These are phyloP conservation scores for Willisornis vidua DNA, from an alignment of 2,113 vertebrate species.

Conservation along the genomic window DNA sequence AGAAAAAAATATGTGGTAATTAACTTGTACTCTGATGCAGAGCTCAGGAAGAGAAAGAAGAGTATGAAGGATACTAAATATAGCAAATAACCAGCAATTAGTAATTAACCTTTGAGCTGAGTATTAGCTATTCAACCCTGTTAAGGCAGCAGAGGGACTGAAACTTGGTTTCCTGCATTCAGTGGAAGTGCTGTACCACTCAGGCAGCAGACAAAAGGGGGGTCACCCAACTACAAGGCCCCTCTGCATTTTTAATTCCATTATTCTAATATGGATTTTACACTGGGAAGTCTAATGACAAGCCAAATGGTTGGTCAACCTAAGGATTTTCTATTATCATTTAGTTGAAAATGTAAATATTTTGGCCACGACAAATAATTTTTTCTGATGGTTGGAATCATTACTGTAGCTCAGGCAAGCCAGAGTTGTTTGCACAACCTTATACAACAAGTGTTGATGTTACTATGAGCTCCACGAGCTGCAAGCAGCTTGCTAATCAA, in stretches of 20 bases:
- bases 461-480: background rate
- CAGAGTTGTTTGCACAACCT: background rate
- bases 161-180: background rate
- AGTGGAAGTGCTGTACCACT: background rate
- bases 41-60: background rate
- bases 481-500: slow-evolving; percentile 35
- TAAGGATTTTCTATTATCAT: background rate
- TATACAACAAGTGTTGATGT: background rate
- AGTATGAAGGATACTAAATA: slow-evolving; percentile 5
- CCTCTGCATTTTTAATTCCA: background rate
- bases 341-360: background rate
- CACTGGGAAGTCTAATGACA: background rate
- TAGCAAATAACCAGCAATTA: slow-evolving; percentile 38
- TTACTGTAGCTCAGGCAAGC: background rate
- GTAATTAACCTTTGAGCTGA: slow-evolving; percentile 54
- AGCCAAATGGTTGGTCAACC: background rate
- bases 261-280: background rate
- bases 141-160: background rate
- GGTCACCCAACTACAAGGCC: background rate
- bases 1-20: background rate
- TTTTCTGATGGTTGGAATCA: background rate
- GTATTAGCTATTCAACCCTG: background rate
- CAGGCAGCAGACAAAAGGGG: background rate
- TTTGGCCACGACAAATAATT: background rate
- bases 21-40: background rate